These are phyloP conservation scores for Scaptomyza caliginosa DNA, from an alignment of 2,888 invertebrate genomes.

Conservation along the genomic window DNA sequence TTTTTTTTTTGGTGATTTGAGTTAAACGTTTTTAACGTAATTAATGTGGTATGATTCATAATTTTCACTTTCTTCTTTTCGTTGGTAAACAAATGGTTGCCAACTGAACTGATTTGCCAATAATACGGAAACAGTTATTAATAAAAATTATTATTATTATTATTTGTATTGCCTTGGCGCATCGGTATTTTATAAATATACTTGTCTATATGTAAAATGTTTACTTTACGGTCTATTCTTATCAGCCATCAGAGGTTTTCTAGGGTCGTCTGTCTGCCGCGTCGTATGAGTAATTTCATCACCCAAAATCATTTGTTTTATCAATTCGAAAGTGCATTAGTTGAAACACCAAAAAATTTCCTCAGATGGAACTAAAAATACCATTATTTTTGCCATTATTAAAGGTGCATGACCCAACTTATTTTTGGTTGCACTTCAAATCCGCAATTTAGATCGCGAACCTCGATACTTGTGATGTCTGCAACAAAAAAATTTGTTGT, in stretches of 20 bases:
- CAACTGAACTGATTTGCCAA: constrained; percentile 7
- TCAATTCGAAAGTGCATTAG: not conserved
- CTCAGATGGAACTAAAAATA: too few species aligned
- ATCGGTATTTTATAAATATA: constrained; percentile 66
- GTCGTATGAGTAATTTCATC: constrained; percentile 50
- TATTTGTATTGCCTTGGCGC: constrained; percentile 24
- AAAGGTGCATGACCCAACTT: too few species aligned
- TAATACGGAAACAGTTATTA: constrained; percentile 32
- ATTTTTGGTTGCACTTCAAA: not conserved
- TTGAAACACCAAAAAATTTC: not conserved
- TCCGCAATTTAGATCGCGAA: constrained; percentile 25
- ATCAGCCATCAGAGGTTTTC: constrained; percentile 33
- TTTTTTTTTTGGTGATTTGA: too few species aligned
- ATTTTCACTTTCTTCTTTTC: not conserved
- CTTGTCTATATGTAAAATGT: constrained; percentile 41
- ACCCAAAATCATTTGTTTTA: constrained; percentile 38
- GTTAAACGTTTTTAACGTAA: too few species aligned
- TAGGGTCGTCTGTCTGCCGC: constrained; percentile 55
- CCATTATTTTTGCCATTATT: too few species aligned
- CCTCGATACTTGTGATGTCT: constrained; percentile 34
- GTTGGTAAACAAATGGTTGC: constrained; percentile 34
- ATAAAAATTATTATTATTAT: constrained; percentile 20
- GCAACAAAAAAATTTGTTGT: constrained; percentile 30
- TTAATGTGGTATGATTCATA: not conserved
- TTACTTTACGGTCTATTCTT: constrained; percentile 44